Evolutionary conservation across 2,113 vertebrate species (phyloP).

Genomic region (Desmodus rotundus): DNA sequence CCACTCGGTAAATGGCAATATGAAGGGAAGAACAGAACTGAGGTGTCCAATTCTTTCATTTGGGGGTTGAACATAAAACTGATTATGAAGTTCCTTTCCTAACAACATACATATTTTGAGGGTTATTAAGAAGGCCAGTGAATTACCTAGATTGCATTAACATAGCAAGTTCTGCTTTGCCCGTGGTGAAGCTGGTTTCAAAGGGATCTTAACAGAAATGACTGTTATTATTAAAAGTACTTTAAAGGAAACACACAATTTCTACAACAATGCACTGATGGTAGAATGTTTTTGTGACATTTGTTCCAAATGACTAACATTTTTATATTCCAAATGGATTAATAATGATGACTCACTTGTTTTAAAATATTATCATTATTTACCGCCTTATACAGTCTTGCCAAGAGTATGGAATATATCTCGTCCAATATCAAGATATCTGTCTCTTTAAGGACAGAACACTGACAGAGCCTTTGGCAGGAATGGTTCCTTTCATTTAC

Average conservation of each 20-base stretch:
- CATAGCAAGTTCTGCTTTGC: neutral
- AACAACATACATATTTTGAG: neutral
- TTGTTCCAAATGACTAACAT: slow-evolving; percentile 60
- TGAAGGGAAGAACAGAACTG: neutral
- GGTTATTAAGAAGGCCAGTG: neutral
- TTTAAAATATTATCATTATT: slow-evolving; percentile 50
- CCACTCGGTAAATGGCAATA: neutral
- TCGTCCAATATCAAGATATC: neutral
- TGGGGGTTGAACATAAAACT: neutral
- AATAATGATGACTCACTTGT: slow-evolving; percentile 48
- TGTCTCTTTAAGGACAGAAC: neutral
- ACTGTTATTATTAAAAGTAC: slow-evolving; percentile 47
- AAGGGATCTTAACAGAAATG: slow-evolving; percentile 44
- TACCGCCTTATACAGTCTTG: neutral
- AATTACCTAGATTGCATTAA: neutral
- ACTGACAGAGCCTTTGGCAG: neutral
- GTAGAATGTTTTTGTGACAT: slow-evolving; percentile 40
- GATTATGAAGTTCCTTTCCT: neutral
- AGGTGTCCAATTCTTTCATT: neutral
- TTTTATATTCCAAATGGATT: slow-evolving; percentile 61
- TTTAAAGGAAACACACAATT: slow-evolving; percentile 60
- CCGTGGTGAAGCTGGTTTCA: neutral
- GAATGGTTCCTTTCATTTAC: neutral
- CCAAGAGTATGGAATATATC: neutral
- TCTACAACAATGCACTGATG: slow-evolving; percentile 44